Percentiles rank a stretch among this genome's conserved stretches.
Evolutionary conservation across 1,140 invertebrate species (phyloP).

Genomic region (Macrobrachium nipponense): DNA sequence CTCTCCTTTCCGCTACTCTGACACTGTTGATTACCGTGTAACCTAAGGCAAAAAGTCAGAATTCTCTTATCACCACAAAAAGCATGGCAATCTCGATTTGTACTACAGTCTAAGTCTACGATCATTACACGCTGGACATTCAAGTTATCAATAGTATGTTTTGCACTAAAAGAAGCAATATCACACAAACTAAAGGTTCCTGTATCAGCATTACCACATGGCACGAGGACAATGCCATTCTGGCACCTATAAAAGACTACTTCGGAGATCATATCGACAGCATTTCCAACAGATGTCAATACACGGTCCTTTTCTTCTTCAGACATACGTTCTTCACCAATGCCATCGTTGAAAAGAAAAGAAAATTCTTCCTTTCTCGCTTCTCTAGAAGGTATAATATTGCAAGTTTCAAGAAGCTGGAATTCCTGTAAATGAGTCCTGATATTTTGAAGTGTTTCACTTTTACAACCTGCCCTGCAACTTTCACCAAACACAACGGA

Average conservation of each 20-base stretch:
- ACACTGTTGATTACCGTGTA: conserved; percentile 81
- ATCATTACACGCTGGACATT: conserved; percentile 79
- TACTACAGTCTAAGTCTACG: conserved; percentile 73
- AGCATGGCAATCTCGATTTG: too few relatives aligned
- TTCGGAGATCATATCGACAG: conserved; percentile 18
- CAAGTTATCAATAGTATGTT: conserved; percentile 76
- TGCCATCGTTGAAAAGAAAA: conserved; percentile 3
- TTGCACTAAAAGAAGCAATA: conserved; percentile 84
- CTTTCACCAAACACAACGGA: neutral
- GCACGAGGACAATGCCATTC: conserved; percentile 81
- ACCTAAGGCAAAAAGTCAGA: conserved; percentile 89
- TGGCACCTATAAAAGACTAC: conserved; percentile 19
- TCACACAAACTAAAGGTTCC: too few relatives aligned
- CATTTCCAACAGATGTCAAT: conserved; percentile 16
- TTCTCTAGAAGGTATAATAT: neutral
- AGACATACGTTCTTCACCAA: neutral
- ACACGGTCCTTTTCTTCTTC: neutral
- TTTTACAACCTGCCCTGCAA: neutral
- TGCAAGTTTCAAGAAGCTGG: conserved; percentile 24
- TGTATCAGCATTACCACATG: conserved; percentile 80
- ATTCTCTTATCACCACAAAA: conserved; percentile 81
- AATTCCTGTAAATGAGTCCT: conserved; percentile 4
- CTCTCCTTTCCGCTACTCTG: conserved; percentile 72
- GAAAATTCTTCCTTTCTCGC: conserved; percentile 24
- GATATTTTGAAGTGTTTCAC: neutral